These are phyloP conservation scores for Muscina levida DNA, from an alignment of 2,888 invertebrate species.

Conservation along the genomic window DNA sequence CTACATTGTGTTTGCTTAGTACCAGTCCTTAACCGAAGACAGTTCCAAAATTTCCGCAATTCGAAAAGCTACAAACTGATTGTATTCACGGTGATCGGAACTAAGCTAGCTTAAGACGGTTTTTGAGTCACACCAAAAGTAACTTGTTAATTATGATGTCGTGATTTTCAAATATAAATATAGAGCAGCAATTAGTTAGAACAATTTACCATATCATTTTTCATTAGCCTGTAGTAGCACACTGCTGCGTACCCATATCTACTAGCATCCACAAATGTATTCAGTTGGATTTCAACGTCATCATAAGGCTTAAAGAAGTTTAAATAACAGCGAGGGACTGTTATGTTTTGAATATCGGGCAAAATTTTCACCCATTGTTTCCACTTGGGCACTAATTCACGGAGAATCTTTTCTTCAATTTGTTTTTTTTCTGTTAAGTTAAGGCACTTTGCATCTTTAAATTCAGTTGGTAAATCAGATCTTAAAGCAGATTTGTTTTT, in stretches of 20 bases:
- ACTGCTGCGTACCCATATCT: background rate
- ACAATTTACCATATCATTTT: background rate
- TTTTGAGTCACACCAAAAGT: constrained; percentile 2
- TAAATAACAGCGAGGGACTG: background rate
- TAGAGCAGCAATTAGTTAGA: background rate
- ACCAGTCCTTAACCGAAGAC: background rate
- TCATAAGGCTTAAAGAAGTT: background rate
- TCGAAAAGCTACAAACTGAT: too few species aligned
- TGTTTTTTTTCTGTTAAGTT: constrained; percentile 19
- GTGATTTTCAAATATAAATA: background rate
- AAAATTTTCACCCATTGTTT: constrained; percentile 23
- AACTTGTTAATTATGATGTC: background rate
- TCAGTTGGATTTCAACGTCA: background rate
- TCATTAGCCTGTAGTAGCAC: background rate
- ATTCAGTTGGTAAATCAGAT: background rate
- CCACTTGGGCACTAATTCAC: constrained; percentile 37
- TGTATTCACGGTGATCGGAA: too few species aligned
- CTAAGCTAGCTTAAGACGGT: too few species aligned
- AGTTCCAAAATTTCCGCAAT: too few species aligned
- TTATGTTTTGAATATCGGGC: background rate
- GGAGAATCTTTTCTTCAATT: constrained; percentile 38
- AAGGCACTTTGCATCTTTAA: constrained; percentile 7
- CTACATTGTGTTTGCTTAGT: constrained; percentile 26
- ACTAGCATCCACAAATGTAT: background rate
- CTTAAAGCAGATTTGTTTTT: constrained; percentile 1